A percentile compares a stretch with the other conserved stretches of the same genome.
Evolutionary conservation across 2,113 vertebrate species (phyloP).

Genomic region (Corydoras maculifer): DNA sequence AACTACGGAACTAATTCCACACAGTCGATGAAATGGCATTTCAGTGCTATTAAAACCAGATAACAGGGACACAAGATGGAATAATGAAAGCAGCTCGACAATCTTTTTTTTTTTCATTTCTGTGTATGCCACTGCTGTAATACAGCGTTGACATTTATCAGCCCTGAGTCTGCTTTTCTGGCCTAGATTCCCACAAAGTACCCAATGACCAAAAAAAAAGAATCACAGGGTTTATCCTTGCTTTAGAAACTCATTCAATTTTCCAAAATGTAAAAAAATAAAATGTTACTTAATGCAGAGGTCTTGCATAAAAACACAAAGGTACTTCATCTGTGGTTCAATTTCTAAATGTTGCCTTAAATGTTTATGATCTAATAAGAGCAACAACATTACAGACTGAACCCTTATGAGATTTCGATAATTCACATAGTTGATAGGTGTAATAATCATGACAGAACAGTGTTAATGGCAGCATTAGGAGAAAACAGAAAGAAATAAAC

Average conservation of each 20-base stretch:
- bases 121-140: slow-evolving; percentile 20
- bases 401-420: neutral
- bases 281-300: neutral
- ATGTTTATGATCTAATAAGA: too few relatives aligned
- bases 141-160: slow-evolving; percentile 35
- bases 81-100: slow-evolving; percentile 18
- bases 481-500: neutral
- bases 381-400: neutral
- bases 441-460: neutral
- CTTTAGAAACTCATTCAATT: slow-evolving; percentile 8
- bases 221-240: neutral
- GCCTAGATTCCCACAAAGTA: neutral
- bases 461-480: neutral
- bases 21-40: slow-evolving; percentile 27
- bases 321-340: too few relatives aligned
- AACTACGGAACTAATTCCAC: slow-evolving; percentile 1
- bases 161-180: slow-evolving; percentile 16
- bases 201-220: neutral
- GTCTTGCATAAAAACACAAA: too few relatives aligned
- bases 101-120: slow-evolving; percentile 10
- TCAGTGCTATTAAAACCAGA: slow-evolving; percentile 22
- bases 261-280: neutral
- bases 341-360: too few relatives aligned
- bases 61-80: slow-evolving; percentile 9
- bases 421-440: neutral